Base-by-base conservation (phyloP, 2,113 vertebrate genomes). In the Vombatus ursinus region DNA sequence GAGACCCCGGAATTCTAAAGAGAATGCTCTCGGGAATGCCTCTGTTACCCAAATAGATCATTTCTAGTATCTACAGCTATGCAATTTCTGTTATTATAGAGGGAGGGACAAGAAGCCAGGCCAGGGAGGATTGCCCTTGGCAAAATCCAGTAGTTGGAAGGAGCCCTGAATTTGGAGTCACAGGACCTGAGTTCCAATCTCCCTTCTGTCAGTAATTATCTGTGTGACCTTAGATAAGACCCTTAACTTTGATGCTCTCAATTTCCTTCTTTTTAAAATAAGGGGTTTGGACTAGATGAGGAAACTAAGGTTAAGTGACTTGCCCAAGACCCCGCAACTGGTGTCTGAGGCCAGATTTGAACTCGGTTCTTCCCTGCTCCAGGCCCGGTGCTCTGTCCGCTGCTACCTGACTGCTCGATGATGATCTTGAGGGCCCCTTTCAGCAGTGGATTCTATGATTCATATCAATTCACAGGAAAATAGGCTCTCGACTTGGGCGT, bases 391-490 rank as follows among this genome's bases (percentile, higher is more conserved):
- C 14, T 84, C 12, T 84, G 44, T 22, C 14, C n/a, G 8, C 19
- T 44, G 16, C 68, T 44, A 84, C 37, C 37, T 44, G 16, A 44
- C 68, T 84, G 68, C n/a, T 22, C 6, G 1, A 44, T 44, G 31
- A 68, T 22, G 37, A 77, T 77, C 37, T 77, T 77, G 6, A 14
- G 68, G 37, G 14, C 8, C 37, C 37, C 37, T 77, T 77, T n/a
- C 37, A 23, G 37, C n/a, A 23, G 68, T 23, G n/a, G n/a, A 44
- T 84, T 95, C 96, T 95, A 47, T 52, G 93, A 94, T 95, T 97
- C 92, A 94, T 96, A 96, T 95, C 96, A 94, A 54, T 53, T 95
- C 95, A 96, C 96, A 44, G 68, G 97, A 96, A 96, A 97, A 95
- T 9, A 89, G 61, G 92, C 92, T 93, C 96, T 96, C 94, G 92